Conservation (phyloP, 2,888 invertebrate species). For the Spialia ferax region DNA sequence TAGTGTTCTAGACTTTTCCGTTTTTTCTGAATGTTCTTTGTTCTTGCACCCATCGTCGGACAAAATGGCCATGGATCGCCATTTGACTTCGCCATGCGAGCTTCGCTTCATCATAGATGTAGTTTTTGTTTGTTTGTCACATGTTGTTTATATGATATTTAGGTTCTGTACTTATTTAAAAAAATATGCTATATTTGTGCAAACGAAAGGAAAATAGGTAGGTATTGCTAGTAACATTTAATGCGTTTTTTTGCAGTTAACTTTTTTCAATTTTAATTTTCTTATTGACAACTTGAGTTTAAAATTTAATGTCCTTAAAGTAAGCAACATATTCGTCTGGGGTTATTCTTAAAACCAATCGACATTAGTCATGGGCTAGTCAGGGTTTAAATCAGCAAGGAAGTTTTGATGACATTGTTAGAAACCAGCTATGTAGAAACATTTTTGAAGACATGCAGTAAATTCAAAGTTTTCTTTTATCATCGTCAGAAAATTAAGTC, state of each 20-base stretch:
- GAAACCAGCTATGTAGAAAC: too few species aligned
- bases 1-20: slow-evolving; percentile 34
- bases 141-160: neutral
- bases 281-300: neutral
- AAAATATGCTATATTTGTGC: too few species aligned
- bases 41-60: slow-evolving; percentile 45
- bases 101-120: slow-evolving; percentile 49
- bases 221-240: too few species aligned
- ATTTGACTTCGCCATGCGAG: slow-evolving; percentile 49
- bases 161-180: too few species aligned
- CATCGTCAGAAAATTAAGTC: too few species aligned
- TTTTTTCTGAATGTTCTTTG: slow-evolving; percentile 36
- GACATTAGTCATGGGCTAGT: neutral
- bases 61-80: slow-evolving; percentile 47
- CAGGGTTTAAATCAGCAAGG: neutral
- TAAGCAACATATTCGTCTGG: neutral
- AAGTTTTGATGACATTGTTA: too few species aligned
- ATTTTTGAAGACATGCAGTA: too few species aligned
- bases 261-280: too few species aligned
- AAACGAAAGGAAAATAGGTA: too few species aligned
- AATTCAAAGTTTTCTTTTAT: too few species aligned
- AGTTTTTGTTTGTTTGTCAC: neutral
- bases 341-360: neutral
- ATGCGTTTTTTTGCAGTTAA: too few species aligned
- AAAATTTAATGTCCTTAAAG: neutral